A percentile compares a stretch with the other conserved stretches of the same genome.
phyloP scores from a whole-genome alignment of 1,140 invertebrate genomes.

The Macrobrachium nipponense region DNA sequence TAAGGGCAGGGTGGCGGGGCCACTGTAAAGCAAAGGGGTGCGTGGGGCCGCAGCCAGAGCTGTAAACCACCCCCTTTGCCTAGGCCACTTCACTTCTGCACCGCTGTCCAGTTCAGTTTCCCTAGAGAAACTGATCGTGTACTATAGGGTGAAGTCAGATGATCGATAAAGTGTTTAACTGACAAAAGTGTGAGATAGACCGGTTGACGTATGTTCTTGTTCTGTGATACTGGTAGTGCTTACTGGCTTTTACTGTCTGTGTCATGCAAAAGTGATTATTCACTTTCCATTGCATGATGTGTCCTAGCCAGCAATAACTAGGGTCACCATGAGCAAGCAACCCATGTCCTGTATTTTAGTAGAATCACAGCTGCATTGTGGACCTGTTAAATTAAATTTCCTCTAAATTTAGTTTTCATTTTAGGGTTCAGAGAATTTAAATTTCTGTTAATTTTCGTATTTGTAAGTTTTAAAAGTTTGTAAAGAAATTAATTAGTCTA shows the following conservation, averaged over 20 bases:
- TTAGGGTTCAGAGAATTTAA: background rate
- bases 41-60: conserved; percentile 53
- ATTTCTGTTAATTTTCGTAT: conserved; percentile 21
- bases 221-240: conserved; percentile 64
- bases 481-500: conserved; percentile 21
- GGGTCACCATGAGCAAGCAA: conserved; percentile 58
- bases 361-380: conserved; percentile 64
- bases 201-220: conserved; percentile 39
- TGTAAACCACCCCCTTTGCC: conserved; percentile 51
- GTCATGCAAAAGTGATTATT: conserved; percentile 50
- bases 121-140: conserved; percentile 58
- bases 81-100: conserved; percentile 33
- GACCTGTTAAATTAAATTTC: conserved; percentile 39
- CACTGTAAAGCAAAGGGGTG: conserved; percentile 36
- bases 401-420: background rate
- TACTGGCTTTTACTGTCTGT: conserved; percentile 58
- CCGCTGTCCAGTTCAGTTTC: conserved; percentile 59
- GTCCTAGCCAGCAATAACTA: conserved; percentile 59
- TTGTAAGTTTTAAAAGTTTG: conserved; percentile 11
- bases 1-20: conserved; percentile 54
- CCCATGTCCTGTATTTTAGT: conserved; percentile 60
- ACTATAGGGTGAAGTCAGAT: conserved; percentile 51
- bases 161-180: conserved; percentile 10
- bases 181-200: conserved; percentile 35
- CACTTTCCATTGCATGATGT: conserved; percentile 49